phyloP scores from a whole-genome alignment of 2,888 invertebrate species.

The Trachelus stipa region DNA sequence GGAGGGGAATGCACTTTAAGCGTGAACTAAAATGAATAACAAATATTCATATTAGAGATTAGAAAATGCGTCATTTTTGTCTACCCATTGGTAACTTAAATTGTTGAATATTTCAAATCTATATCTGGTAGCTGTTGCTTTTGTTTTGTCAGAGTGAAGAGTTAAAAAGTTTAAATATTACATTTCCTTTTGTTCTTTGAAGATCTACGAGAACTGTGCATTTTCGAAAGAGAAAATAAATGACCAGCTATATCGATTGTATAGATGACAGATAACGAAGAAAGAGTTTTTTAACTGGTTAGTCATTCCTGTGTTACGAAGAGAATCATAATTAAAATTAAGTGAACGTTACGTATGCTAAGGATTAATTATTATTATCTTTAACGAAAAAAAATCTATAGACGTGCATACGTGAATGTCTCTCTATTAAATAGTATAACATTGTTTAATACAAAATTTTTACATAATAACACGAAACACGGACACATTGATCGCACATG shows the following conservation, averaged over 20 bases:
- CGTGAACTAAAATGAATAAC: neutral
- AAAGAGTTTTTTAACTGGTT: slow-evolving; percentile 24
- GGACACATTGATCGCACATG: slow-evolving; percentile 20
- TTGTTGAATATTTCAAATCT: neutral
- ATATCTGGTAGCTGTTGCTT: neutral
- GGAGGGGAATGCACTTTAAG: neutral
- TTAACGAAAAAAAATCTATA: slow-evolving; percentile 19
- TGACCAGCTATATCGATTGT: neutral
- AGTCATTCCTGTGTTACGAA: slow-evolving; percentile 34
- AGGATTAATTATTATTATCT: slow-evolving; percentile 27
- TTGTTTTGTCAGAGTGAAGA: neutral
- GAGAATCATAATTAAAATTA: slow-evolving; percentile 26
- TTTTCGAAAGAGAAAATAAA: neutral
- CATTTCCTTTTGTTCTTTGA: neutral
- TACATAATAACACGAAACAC: slow-evolving; percentile 9
- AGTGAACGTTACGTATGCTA: slow-evolving; percentile 35
- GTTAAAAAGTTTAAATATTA: neutral
- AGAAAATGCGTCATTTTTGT: neutral
- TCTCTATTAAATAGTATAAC: slow-evolving; percentile 16
- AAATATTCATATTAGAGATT: neutral
- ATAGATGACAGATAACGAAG: neutral
- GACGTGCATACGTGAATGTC: slow-evolving; percentile 25
- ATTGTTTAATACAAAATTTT: slow-evolving; percentile 3
- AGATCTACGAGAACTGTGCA: neutral
- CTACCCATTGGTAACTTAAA: neutral